phyloP scores from a whole-genome alignment of 2,113 vertebrate genomes.

The Proterorhinus semilunaris region DNA sequence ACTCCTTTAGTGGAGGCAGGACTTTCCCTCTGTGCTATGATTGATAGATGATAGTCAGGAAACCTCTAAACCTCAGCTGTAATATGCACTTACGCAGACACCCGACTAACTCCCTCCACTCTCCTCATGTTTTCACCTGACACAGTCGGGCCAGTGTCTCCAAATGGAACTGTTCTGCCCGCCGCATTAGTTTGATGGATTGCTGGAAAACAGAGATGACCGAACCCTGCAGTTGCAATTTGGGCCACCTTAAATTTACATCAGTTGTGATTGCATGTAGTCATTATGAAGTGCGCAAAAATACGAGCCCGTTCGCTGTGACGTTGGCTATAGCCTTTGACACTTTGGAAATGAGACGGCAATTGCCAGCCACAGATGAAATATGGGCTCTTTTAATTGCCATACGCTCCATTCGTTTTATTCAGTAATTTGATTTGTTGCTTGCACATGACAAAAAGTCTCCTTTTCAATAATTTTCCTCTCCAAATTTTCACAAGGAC shows the following conservation, averaged over 20 bases:
- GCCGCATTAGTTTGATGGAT: constrained; percentile 63
- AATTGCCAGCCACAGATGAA: no score
- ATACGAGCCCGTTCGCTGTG: background rate
- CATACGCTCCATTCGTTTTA: background rate
- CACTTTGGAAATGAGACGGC: background rate
- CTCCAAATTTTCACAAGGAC: constrained; percentile 19
- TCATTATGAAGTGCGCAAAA: constrained; percentile 15
- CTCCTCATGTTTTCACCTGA: constrained; percentile 15
- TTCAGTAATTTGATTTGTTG: background rate
- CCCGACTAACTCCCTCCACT: constrained; percentile 61
- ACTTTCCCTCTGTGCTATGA: constrained; percentile 48
- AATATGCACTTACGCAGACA: constrained; percentile 56
- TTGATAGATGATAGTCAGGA: constrained; percentile 64
- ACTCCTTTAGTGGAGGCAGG: constrained; percentile 47
- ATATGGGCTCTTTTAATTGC: background rate
- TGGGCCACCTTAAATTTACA: constrained; percentile 60
- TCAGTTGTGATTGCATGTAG: constrained; percentile 34
- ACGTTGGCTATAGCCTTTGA: constrained; percentile 10
- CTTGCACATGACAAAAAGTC: background rate
- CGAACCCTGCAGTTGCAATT: constrained; percentile 53
- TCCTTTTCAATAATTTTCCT: background rate
- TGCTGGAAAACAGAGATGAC: constrained; percentile 61
- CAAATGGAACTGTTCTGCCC: constrained; percentile 36
- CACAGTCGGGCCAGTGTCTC: constrained; percentile 56
- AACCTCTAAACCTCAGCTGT: constrained; percentile 40